A percentile compares a stretch with the other conserved stretches of the same genome.
These are phyloP conservation scores for Pseudomugil gertrudae DNA, from an alignment of 2,797 vertebrate species.

Conservation along the genomic window DNA sequence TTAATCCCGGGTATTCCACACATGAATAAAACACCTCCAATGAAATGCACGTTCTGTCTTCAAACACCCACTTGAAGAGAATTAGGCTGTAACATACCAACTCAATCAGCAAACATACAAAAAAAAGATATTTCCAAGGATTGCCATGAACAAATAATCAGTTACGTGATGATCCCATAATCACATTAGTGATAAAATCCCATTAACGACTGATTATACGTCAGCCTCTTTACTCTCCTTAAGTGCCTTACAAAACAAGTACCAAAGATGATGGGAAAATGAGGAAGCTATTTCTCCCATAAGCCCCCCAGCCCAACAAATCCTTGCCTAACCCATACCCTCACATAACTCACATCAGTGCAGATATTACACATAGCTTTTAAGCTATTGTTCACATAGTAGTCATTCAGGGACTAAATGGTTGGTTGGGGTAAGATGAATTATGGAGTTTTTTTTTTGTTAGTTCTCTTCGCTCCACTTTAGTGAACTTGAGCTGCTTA, in stretches of 20 bases:
- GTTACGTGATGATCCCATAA: slow-evolving; percentile 61
- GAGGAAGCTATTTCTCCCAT: slow-evolving; percentile 37
- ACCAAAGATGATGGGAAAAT: slow-evolving; percentile 48
- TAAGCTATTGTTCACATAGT: slow-evolving; percentile 38
- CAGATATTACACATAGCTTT: slow-evolving; percentile 12
- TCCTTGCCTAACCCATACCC: slow-evolving; percentile 29
- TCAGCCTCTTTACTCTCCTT: slow-evolving; percentile 38
- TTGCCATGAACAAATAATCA: slow-evolving; percentile 53
- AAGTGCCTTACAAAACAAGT: slow-evolving; percentile 33
- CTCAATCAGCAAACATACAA: slow-evolving; percentile 20
- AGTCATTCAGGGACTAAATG: slow-evolving; percentile 35
- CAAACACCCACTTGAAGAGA: slow-evolving; percentile 25
- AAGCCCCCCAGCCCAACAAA: slow-evolving; percentile 25
- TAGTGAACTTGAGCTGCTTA: slow-evolving; percentile 16
- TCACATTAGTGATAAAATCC: slow-evolving; percentile 69
- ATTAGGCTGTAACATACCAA: slow-evolving; percentile 25
- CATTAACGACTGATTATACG: slow-evolving; percentile 62
- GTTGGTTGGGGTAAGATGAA: slow-evolving; percentile 7
- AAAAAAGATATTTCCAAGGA: slow-evolving; percentile 40
- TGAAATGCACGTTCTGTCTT: neutral
- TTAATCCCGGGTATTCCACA: slow-evolving; percentile 13
- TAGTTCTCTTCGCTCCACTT: neutral
- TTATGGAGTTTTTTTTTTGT: slow-evolving; percentile 4
- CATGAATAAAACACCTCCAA: neutral
- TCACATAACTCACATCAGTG: slow-evolving; percentile 34